Evolutionary conservation across 92 coral and sea anemone genomes (phyloP).

Genomic region (Epizoanthus rinbou): DNA sequence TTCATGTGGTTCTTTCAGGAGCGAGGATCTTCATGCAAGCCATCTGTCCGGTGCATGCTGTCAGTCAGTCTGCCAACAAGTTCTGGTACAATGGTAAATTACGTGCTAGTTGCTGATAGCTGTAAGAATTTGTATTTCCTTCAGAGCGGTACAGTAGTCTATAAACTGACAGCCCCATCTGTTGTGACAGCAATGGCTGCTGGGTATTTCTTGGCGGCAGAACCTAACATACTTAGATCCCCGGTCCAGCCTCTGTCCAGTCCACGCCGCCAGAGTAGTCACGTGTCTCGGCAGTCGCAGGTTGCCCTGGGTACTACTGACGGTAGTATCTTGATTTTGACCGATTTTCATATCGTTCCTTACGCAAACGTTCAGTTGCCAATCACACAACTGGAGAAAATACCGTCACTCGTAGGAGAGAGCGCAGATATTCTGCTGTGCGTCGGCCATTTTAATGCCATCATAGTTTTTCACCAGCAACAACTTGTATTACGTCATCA

Average conservation of each 20-base stretch:
- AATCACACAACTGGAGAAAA: slow-evolving; percentile 59
- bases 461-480: slow-evolving; percentile 67
- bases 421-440: slow-evolving; percentile 64
- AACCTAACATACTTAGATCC: slow-evolving; percentile 62
- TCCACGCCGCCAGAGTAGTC: slow-evolving; percentile 59
- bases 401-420: slow-evolving; percentile 41
- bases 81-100: slow-evolving; percentile 64
- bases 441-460: slow-evolving; percentile 78
- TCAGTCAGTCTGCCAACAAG: slow-evolving; percentile 63
- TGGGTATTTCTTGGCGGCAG: slow-evolving; percentile 72
- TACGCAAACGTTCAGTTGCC: slow-evolving; percentile 72
- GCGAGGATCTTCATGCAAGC: slow-evolving; percentile 31
- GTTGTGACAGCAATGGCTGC: slow-evolving; percentile 81
- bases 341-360: slow-evolving; percentile 66
- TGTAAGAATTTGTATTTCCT: slow-evolving; percentile 71
- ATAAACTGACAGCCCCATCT: slow-evolving; percentile 67
- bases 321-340: slow-evolving; percentile 67
- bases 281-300: slow-evolving; percentile 62
- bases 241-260: slow-evolving; percentile 69
- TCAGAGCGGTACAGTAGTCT: slow-evolving; percentile 80
- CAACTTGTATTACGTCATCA: slow-evolving; percentile 54
- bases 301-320: slow-evolving; percentile 80
- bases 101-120: slow-evolving; percentile 79
- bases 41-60: slow-evolving; percentile 67
- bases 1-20: slow-evolving; percentile 35